Evolutionary conservation across 2,888 invertebrate species (phyloP).

Genomic region (Cantharis rustica): DNA sequence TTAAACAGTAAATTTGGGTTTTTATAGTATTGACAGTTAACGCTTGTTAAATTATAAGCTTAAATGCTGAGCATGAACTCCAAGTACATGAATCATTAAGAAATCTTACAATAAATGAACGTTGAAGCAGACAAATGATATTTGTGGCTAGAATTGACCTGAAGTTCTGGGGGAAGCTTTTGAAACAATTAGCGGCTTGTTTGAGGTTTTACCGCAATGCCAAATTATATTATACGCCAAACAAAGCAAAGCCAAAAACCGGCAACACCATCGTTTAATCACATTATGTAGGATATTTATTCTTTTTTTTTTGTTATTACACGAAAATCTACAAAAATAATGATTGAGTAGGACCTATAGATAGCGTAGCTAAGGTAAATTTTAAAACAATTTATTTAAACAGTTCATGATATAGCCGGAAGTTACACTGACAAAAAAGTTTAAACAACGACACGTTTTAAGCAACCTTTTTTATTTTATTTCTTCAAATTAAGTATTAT

Average conservation of each 20-base stretch:
- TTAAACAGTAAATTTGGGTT: not conserved
- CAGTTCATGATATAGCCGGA: not conserved
- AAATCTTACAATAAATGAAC: slow-evolving; percentile 24
- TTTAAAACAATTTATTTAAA: not conserved
- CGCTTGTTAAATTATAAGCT: not conserved
- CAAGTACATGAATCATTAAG: slow-evolving; percentile 17
- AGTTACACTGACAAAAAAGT: not conserved
- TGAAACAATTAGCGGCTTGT: slow-evolving; percentile 53
- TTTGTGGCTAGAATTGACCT: slow-evolving; percentile 49
- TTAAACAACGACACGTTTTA: not conserved
- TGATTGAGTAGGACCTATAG: not conserved
- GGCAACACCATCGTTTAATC: not conserved
- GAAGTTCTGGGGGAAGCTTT: slow-evolving; percentile 38
- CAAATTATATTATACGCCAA: slow-evolving; percentile 10
- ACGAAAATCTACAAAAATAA: not conserved
- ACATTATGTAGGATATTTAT: not conserved
- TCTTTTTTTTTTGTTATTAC: not conserved
- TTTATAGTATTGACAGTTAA: not conserved
- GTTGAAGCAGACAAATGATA: slow-evolving; percentile 49
- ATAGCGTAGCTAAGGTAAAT: not conserved
- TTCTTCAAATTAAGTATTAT: not conserved
- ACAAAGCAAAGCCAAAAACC: slow-evolving; percentile 1
- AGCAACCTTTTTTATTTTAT: not conserved
- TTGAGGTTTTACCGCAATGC: slow-evolving; percentile 36
- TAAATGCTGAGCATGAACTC: not conserved